Percentiles rank a stretch among this genome's conserved stretches.
Evolutionary conservation across 2,113 vertebrate species (phyloP).

Genomic region (Promerops cafer): DNA sequence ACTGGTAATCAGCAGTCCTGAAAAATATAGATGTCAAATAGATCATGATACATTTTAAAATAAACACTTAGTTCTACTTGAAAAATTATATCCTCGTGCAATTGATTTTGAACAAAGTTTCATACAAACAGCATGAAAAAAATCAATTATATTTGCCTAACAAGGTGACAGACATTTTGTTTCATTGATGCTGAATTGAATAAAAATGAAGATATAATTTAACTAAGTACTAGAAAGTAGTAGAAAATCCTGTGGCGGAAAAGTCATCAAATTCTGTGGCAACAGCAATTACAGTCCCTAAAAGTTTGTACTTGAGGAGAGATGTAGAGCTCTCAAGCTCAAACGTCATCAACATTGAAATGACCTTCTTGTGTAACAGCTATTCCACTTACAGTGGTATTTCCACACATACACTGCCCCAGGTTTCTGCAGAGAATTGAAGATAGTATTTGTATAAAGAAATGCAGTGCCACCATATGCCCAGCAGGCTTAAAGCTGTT

Average conservation of each 20-base stretch:
- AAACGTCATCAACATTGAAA: conserved; percentile 17
- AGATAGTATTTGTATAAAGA: conserved; percentile 7
- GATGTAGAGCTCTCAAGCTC: neutral
- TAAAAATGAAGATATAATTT: neutral
- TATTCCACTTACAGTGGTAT: conserved; percentile 1
- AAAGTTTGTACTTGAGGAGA: neutral
- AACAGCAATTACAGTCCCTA: neutral
- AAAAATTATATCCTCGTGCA: neutral
- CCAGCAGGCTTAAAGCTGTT: conserved; percentile 51
- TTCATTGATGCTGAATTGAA: neutral
- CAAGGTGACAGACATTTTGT: neutral
- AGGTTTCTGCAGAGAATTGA: conserved; percentile 25
- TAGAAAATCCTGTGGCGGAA: neutral
- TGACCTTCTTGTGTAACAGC: conserved; percentile 21
- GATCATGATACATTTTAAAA: neutral
- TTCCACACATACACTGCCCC: conserved; percentile 11
- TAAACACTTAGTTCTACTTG: neutral
- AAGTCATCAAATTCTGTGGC: neutral
- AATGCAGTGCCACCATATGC: conserved; percentile 8
- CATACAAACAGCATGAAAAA: neutral
- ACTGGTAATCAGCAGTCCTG: neutral
- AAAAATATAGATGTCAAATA: neutral
- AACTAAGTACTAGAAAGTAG: neutral
- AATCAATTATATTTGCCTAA: neutral
- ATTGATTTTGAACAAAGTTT: neutral